Conservation (phyloP, 2,113 vertebrate species). For the Eira barbara region DNA sequence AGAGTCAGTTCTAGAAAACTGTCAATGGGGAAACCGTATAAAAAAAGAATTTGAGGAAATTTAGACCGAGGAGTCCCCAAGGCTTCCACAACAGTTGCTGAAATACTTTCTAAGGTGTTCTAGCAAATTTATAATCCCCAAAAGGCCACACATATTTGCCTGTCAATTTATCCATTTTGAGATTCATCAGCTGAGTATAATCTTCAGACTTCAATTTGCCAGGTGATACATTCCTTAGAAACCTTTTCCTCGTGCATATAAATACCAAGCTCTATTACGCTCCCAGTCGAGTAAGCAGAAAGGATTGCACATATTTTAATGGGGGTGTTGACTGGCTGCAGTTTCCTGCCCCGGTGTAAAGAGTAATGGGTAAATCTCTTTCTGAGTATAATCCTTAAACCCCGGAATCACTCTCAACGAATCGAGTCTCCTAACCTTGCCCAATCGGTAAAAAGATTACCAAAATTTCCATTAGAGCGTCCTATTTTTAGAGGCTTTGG, state of each 20-base stretch:
- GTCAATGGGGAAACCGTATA: neutral
- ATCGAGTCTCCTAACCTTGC: neutral
- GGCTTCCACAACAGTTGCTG: neutral
- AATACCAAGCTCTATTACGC: conserved; percentile 23
- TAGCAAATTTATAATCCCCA: neutral
- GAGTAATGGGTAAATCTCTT: neutral
- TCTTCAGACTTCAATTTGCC: neutral
- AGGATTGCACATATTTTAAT: conserved; percentile 43
- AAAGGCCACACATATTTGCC: neutral
- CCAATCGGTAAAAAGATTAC: conserved; percentile 28
- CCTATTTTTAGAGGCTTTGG: conserved; percentile 69
- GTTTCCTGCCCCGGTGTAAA: neutral
- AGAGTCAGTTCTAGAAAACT: neutral
- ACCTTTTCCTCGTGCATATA: conserved; percentile 39
- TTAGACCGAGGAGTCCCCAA: neutral
- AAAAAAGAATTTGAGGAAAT: conserved; percentile 4
- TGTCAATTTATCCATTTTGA: neutral
- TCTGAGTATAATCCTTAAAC: neutral
- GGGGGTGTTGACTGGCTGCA: neutral
- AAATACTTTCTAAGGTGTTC: neutral
- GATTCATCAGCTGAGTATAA: neutral
- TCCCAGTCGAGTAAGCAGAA: conserved; percentile 46
- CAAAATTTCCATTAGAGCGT: conserved; percentile 62
- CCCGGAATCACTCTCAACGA: conserved; percentile 25
- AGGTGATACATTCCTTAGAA: conserved; percentile 59